These are phyloP conservation scores for Drosophila erecta DNA, from an alignment of 1,140 invertebrate genomes.

Conservation along the genomic window DNA sequence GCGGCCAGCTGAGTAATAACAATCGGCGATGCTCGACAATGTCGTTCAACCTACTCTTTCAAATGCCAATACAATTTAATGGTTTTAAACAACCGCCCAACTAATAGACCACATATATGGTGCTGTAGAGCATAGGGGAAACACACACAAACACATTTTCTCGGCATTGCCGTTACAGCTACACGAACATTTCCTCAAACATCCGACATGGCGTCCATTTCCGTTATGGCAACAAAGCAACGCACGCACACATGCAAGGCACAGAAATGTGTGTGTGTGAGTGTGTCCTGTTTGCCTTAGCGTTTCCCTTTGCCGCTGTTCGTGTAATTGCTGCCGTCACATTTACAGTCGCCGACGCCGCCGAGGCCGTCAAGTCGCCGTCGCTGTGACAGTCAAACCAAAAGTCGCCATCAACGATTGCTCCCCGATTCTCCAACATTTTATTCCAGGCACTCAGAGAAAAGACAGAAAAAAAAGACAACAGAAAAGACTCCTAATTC, in stretches of 20 bases:
- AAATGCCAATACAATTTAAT: constrained; percentile 34
- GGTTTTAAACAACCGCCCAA: constrained; percentile 22
- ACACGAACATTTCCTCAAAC: constrained; percentile 76
- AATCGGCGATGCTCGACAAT: constrained; percentile 17
- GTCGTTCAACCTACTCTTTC: constrained; percentile 16
- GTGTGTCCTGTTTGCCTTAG: constrained; percentile 28
- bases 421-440: constrained; percentile 55
- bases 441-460: constrained; percentile 52
- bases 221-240: constrained; percentile 74
- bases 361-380: constrained; percentile 58
- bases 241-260: constrained; percentile 23
- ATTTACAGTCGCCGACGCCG: constrained; percentile 36
- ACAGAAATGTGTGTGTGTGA: constrained; percentile 6
- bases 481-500: too few relatives aligned
- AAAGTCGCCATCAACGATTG: constrained; percentile 50
- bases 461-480: too few relatives aligned
- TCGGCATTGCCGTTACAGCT: constrained; percentile 54
- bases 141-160: constrained; percentile 50
- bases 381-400: constrained; percentile 47
- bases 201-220: constrained; percentile 80
- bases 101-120: constrained; percentile 47
- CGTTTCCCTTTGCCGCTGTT: constrained; percentile 26
- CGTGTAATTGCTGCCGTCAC: constrained; percentile 54
- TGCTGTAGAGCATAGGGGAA: background rate
- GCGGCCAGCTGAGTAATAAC: constrained; percentile 7